phyloP scores from a whole-genome alignment of 1,140 invertebrate genomes.

The Tetranychus cinnabarinus region DNA sequence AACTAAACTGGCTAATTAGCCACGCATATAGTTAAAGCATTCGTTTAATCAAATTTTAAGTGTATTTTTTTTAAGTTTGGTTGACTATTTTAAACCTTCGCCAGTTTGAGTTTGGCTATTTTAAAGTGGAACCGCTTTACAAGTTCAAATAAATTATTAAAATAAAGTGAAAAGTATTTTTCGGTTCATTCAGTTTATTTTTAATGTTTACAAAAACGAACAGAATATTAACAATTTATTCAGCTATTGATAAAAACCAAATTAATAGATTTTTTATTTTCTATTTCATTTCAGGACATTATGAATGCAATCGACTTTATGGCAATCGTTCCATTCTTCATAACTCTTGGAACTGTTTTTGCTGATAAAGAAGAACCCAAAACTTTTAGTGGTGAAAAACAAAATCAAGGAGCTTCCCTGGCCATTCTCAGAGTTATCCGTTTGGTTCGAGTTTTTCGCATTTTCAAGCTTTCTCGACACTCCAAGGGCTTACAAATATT shows the following conservation, averaged over 20 bases:
- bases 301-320: slow-evolving; percentile 99
- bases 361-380: not conserved
- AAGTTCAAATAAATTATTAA: no score
- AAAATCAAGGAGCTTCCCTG: slow-evolving; percentile 58
- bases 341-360: slow-evolving; percentile 90
- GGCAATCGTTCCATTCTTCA: slow-evolving; percentile 98
- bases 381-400: not conserved
- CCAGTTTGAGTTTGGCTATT: no score
- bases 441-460: slow-evolving; percentile 91
- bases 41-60: no score
- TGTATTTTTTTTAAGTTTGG: no score
- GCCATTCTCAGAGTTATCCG: slow-evolving; percentile 90
- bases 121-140: no score
- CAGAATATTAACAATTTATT: no score
- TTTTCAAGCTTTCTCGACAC: slow-evolving; percentile 93
- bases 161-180: no score
- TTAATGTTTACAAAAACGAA: not conserved
- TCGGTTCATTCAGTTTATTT: no score
- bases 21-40: not conserved
- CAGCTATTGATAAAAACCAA: not conserved
- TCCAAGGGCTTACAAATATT: slow-evolving; percentile 93
- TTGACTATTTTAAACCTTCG: no score
- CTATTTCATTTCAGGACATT: slow-evolving; percentile 72
- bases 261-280: not conserved
- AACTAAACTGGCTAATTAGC: not conserved